Conservation (phyloP, 2,113 vertebrate species). For the Mobula birostris region DNA sequence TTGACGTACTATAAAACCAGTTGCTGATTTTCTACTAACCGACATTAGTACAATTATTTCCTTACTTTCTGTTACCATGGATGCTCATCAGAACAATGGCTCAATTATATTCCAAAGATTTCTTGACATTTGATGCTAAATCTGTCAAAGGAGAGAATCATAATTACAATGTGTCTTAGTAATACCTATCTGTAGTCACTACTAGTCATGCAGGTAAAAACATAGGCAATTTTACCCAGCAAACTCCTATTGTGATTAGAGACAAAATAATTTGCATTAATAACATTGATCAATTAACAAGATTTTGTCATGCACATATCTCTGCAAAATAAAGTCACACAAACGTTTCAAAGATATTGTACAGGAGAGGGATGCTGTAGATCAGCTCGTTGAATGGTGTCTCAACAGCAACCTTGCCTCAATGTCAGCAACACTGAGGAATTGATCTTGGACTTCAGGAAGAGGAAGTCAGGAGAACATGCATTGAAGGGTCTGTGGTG, state of each 20-base stretch:
- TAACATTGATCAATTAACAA: background rate
- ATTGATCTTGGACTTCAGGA: too few relatives aligned
- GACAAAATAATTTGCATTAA: background rate
- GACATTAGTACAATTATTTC: background rate
- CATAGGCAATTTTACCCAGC: background rate
- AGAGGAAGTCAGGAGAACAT: too few relatives aligned
- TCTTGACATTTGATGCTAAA: background rate
- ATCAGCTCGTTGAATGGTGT: too few relatives aligned
- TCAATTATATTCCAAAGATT: background rate
- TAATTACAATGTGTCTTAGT: too few relatives aligned
- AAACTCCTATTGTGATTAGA: background rate
- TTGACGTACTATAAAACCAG: background rate
- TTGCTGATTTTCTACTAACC: background rate
- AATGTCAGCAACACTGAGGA: too few relatives aligned
- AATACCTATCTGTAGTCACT: background rate
- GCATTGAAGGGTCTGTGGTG: too few relatives aligned
- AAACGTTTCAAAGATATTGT: background rate
- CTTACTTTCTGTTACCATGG: background rate
- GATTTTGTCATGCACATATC: too few relatives aligned
- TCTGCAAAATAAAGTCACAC: background rate
- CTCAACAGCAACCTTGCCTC: too few relatives aligned
- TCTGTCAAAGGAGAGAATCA: background rate
- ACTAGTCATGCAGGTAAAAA: background rate
- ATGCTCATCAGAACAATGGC: background rate
- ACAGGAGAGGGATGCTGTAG: too few relatives aligned